Evolutionary conservation across 2,888 invertebrate species (phyloP).

Genomic region (Prostheceraeus crozeri): DNA sequence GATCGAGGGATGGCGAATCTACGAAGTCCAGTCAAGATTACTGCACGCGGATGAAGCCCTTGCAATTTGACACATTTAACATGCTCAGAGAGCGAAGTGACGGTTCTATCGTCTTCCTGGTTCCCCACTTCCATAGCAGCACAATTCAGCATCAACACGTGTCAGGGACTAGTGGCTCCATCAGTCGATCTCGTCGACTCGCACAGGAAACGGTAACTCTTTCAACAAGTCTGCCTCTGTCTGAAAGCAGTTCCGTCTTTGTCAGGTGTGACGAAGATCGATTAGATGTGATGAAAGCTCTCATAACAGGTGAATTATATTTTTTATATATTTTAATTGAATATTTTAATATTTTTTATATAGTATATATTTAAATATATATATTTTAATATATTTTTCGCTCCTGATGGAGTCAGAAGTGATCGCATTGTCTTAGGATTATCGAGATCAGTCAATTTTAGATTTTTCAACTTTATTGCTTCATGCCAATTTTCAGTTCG

Average conservation of each 20-base stretch:
- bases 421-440: no score
- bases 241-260: conserved; percentile 85
- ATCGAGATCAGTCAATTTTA: no score
- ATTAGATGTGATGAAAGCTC: conserved; percentile 90
- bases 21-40: conserved; percentile 32
- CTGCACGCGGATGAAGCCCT: conserved; percentile 35
- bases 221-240: conserved; percentile 80
- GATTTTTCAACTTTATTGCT: no score
- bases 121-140: no score
- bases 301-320: neutral
- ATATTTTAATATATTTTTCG: no score
- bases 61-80: conserved; percentile 32
- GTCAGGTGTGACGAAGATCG: conserved; percentile 87
- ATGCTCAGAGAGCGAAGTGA: no score
- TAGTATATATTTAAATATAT: no score
- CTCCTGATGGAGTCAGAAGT: no score
- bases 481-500: no score
- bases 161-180: no score
- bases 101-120: no score
- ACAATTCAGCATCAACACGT: no score
- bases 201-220: conserved; percentile 90
- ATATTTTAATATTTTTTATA: neutral
- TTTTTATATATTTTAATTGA: neutral
- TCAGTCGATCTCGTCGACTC: conserved; percentile 78
- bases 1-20: neutral